Percentiles rank a stretch among this genome's conserved stretches.
These are phyloP conservation scores for Drosophila conformis DNA, from an alignment of 2,888 invertebrate species.

Conservation along the genomic window DNA sequence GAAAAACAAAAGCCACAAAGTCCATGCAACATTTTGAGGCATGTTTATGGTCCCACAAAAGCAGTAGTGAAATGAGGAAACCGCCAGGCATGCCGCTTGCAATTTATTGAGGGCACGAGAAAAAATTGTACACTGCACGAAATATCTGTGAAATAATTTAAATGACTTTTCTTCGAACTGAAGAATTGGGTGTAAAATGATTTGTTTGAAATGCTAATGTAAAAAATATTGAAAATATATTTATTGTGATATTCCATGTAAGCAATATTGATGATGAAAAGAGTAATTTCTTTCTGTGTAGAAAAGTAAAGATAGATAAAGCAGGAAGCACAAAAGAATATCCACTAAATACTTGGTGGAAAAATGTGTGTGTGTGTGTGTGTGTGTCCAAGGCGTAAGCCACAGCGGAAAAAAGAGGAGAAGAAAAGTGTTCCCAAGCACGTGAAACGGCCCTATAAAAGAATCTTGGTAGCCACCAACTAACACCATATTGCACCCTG, in stretches of 20 bases:
- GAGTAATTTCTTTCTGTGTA: neutral
- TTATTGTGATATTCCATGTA: neutral
- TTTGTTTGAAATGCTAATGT: neutral
- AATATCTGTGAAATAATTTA: neutral
- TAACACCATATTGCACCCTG: neutral
- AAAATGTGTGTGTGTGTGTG: constrained; percentile 28
- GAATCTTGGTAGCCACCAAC: constrained; percentile 15
- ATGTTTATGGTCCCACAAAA: constrained; percentile 60
- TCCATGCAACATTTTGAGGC: constrained; percentile 66
- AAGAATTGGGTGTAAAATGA: neutral
- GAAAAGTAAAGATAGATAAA: neutral
- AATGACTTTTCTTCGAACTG: neutral
- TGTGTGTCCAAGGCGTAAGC: constrained; percentile 66
- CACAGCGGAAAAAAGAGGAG: constrained; percentile 11
- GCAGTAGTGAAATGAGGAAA: constrained; percentile 3
- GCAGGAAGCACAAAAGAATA: neutral
- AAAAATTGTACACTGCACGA: neutral
- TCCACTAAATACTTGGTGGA: constrained; percentile 46
- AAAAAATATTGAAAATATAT: neutral
- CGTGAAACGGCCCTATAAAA: constrained; percentile 15
- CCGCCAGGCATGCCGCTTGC: constrained; percentile 32
- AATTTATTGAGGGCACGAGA: constrained; percentile 47
- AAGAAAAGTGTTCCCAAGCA: constrained; percentile 31
- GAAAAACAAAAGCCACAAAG: constrained; percentile 30
- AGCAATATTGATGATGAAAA: neutral